A percentile compares a stretch with the other conserved stretches of the same genome.
phyloP scores from a whole-genome alignment of 1,140 invertebrate genomes.

The Brachionus manjavacas region DNA sequence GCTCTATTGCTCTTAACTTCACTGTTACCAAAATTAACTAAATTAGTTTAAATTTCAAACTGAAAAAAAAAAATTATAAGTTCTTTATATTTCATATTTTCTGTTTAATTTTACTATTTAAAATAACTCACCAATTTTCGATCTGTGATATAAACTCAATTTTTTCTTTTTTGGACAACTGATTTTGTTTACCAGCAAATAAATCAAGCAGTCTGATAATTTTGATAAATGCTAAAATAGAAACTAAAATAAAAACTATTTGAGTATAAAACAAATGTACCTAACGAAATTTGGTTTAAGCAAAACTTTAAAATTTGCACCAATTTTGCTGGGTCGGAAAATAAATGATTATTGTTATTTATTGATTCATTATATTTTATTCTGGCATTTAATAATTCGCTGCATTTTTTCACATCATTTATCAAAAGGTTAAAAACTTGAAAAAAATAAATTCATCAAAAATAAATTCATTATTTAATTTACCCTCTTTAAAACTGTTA shows the following conservation, averaged over 20 bases:
- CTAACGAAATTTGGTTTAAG: not conserved
- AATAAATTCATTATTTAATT: not conserved
- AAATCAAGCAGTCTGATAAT: not conserved
- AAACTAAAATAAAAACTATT: not conserved
- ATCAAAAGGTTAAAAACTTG: not conserved
- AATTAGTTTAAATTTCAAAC: too few species aligned
- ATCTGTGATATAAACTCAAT: not conserved
- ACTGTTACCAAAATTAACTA: too few species aligned
- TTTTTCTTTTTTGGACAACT: slow-evolving; percentile 30
- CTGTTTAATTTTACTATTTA: not conserved
- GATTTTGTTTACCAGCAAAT: not conserved
- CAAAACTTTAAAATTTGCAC: not conserved
- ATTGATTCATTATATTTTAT: not conserved
- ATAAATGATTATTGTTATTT: not conserved
- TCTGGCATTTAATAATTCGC: not conserved
- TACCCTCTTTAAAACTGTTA: slow-evolving; percentile 9
- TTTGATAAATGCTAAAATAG: not conserved
- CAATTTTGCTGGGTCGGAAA: slow-evolving; percentile 32
- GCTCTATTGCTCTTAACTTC: too few species aligned
- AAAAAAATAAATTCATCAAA: not conserved
- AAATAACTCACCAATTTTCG: not conserved
- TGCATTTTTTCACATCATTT: slow-evolving; percentile 12
- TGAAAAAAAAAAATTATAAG: too few species aligned
- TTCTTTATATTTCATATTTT: too few species aligned
- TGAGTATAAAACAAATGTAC: not conserved